These are phyloP conservation scores for Trematomus bernacchii DNA, from an alignment of 2,797 vertebrate species.

Conservation along the genomic window DNA sequence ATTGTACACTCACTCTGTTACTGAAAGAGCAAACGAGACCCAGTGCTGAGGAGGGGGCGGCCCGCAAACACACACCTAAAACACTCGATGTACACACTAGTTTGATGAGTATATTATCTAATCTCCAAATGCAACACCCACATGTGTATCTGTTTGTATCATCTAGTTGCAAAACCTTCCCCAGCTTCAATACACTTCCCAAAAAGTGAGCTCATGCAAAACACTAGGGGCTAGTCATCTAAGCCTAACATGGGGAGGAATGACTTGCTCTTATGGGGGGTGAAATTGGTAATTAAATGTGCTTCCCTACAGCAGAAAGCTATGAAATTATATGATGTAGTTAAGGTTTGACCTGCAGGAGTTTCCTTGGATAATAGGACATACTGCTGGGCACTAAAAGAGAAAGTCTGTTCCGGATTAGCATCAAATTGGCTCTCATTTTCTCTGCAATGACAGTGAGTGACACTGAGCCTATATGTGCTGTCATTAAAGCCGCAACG, in stretches of 20 bases:
- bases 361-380: slow-evolving; percentile 51
- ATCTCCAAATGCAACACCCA: slow-evolving; percentile 57
- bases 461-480: slow-evolving; percentile 74
- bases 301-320: slow-evolving; percentile 37
- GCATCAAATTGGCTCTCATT: slow-evolving; percentile 79
- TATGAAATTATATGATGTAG: slow-evolving; percentile 48
- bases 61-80: slow-evolving; percentile 48
- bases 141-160: slow-evolving; percentile 66
- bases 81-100: slow-evolving; percentile 20
- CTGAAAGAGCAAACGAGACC: slow-evolving; percentile 46
- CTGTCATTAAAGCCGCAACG: slow-evolving; percentile 77
- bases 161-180: slow-evolving; percentile 24
- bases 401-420: slow-evolving; percentile 79
- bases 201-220: slow-evolving; percentile 41
- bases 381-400: slow-evolving; percentile 43
- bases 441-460: slow-evolving; percentile 74
- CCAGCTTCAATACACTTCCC: slow-evolving; percentile 30
- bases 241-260: slow-evolving; percentile 33
- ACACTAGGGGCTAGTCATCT: slow-evolving; percentile 36
- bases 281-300: slow-evolving; percentile 66
- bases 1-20: slow-evolving; percentile 41
- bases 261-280: slow-evolving; percentile 47
- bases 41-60: slow-evolving; percentile 14
- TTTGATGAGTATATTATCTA: slow-evolving; percentile 35
- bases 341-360: slow-evolving; percentile 51